Conservation (phyloP, 2,113 vertebrate species). For the Podarcis muralis region DNA sequence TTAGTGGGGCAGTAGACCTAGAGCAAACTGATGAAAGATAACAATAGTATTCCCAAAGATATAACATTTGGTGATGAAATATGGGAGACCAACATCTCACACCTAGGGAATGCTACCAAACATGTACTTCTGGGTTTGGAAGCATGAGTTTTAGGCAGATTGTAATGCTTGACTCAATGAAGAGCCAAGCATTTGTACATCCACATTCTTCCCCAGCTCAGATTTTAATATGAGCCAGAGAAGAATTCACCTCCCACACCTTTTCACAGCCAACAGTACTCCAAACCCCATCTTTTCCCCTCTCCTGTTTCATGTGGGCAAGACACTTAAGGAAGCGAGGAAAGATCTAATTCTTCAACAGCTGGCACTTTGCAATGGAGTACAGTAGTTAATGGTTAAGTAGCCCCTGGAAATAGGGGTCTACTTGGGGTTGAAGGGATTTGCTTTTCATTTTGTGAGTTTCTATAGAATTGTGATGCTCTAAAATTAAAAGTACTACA, state of each 20-base stretch:
- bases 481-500: not conserved
- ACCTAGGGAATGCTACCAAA: not conserved
- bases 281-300: not conserved
- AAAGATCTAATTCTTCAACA: not conserved
- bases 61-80: not conserved
- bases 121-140: not conserved
- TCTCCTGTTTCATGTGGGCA: not conserved
- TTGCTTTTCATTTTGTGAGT: not conserved
- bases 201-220: not conserved
- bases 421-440: not conserved
- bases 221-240: not conserved
- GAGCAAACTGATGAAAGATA: conserved; percentile 4
- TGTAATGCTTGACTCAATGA: not conserved
- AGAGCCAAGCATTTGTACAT: not conserved
- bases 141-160: not conserved
- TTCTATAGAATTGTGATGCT: not conserved
- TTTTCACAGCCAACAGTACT: not conserved
- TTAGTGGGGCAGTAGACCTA: conserved; percentile 41
- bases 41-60: not conserved
- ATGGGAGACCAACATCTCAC: not conserved
- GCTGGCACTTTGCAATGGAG: not conserved
- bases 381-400: not conserved
- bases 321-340: not conserved
- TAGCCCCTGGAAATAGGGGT: not conserved
- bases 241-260: not conserved